phyloP scores from a whole-genome alignment of 2,113 vertebrate genomes.

The Notarius quadriscutis region DNA sequence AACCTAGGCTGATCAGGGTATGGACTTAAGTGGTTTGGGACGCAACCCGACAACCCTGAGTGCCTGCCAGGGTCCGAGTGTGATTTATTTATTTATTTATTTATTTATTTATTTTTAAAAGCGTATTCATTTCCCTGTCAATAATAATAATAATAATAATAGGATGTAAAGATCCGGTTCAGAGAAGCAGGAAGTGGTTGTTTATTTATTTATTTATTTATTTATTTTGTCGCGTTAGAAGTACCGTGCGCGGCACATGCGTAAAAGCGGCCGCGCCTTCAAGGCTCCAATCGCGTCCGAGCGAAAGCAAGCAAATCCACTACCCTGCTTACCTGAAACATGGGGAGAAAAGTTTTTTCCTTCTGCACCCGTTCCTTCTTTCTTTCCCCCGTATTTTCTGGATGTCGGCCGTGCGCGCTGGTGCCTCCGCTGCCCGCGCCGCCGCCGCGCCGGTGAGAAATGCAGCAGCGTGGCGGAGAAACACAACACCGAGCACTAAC shows the following conservation, averaged over 20 bases:
- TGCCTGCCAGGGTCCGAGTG: too few relatives aligned
- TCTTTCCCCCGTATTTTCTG: constrained; percentile 55
- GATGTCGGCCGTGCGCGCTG: constrained; percentile 73
- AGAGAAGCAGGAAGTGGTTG: constrained; percentile 72
- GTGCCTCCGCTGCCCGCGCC: constrained; percentile 89
- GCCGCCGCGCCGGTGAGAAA: constrained; percentile 93
- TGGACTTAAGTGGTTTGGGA: neutral
- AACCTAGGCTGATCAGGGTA: neutral
- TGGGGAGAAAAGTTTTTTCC: constrained; percentile 74
- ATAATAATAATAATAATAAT: neutral
- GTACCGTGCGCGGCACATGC: constrained; percentile 87
- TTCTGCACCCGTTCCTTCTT: constrained; percentile 36
- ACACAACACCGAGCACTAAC: constrained; percentile 81
- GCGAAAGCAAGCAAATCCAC: constrained; percentile 72
- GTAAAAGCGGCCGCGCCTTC: constrained; percentile 92
- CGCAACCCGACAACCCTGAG: neutral
- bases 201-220: constrained; percentile 29
- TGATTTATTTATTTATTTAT: too few relatives aligned
- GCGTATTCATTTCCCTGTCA: neutral
- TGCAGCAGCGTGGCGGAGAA: constrained; percentile 98
- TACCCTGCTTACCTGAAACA: constrained; percentile 90
- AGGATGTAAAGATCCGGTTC: neutral
- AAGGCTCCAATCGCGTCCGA: constrained; percentile 75
- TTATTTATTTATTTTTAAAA: too few relatives aligned
- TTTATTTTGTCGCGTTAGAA: constrained; percentile 59